Evolutionary conservation across 2,888 invertebrate species (phyloP).

Genomic region (Rutpela maculata): DNA sequence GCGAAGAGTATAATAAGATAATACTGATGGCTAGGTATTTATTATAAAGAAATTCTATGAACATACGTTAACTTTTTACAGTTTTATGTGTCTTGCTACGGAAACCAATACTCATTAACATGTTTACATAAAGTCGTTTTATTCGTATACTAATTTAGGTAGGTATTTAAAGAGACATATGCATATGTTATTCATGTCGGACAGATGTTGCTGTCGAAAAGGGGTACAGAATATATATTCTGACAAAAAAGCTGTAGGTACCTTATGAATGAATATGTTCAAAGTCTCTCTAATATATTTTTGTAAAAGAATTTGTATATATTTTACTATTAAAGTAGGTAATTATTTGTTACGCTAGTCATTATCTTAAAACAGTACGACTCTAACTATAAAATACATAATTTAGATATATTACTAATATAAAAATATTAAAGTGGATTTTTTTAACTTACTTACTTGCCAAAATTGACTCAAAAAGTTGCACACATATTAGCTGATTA

Average conservation of each 20-base stretch:
- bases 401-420: no score
- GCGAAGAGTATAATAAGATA: no score
- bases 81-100: not conserved
- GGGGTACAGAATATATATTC: not conserved
- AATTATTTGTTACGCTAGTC: no score
- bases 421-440: no score
- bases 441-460: no score
- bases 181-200: conserved; percentile 15
- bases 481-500: no score
- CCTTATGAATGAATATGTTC: not conserved
- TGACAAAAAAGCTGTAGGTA: not conserved
- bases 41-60: not conserved
- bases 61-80: not conserved
- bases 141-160: conserved; percentile 15
- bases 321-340: no score
- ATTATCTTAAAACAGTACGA: no score
- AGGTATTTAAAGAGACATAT: conserved; percentile 22
- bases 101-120: conserved; percentile 1
- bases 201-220: conserved; percentile 27
- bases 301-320: no score
- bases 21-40: not conserved
- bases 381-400: no score
- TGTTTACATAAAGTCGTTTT: conserved; percentile 2
- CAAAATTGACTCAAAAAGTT: no score
- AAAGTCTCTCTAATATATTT: not conserved